Evolutionary conservation across 2,797 vertebrate genomes (phyloP).

Genomic region (Carduelis carduelis): DNA sequence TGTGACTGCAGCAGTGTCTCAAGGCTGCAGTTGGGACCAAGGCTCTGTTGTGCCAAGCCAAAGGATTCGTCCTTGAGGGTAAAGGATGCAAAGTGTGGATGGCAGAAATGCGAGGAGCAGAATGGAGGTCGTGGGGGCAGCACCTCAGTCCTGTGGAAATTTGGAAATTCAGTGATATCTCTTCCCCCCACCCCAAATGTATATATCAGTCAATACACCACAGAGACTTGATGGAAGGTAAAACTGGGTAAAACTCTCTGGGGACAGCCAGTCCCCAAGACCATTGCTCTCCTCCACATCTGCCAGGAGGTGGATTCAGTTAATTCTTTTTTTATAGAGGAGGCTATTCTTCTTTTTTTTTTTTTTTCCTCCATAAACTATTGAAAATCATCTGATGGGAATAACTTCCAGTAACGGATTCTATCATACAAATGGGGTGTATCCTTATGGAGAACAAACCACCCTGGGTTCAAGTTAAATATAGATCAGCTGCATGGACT

Average conservation of each 20-base stretch:
- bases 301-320: neutral
- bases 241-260: neutral
- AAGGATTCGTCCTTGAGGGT: neutral
- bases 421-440: neutral
- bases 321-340: neutral
- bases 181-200: fast-evolving
- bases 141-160: neutral
- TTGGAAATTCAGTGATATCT: neutral
- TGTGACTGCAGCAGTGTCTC: neutral
- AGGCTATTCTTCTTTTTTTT: neutral
- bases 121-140: neutral
- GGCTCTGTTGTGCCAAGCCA: fast-evolving
- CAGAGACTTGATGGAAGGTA: neutral
- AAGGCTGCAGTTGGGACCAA: neutral
- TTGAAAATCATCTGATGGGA: neutral
- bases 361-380: neutral
- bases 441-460: neutral
- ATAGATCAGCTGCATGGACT: neutral
- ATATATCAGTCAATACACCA: neutral
- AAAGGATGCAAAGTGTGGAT: neutral
- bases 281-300: neutral
- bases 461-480: neutral
- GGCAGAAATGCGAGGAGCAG: neutral
- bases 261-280: neutral
- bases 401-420: neutral